Evolutionary conservation across 1,140 invertebrate species (phyloP), one percentile per base, ranked within the genome.

Genomic region (Colletes gigas): DNA sequence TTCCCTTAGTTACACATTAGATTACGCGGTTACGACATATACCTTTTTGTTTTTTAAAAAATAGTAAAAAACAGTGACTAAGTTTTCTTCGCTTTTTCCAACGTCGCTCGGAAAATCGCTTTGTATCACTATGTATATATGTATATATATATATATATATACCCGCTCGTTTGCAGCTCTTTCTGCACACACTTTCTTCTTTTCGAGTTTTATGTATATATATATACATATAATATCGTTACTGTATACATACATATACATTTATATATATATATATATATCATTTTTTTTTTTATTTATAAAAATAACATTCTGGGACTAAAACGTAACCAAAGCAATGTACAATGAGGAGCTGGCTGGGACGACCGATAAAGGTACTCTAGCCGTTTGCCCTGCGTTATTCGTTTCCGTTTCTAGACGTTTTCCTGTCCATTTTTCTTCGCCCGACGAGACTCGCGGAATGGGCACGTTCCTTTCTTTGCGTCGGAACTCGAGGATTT

Each of bases 51-150:
- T 87, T 83, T 90, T 89, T 84, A 90, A 89, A 92, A 93, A 93
- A 93, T 92, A 92, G 91, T 92, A 93, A 92, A 93, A 93, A 93
- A 93, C 91, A 92, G 90, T 93, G 92, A 93, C 92, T 93, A 92
- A 93, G 89, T 93, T 91, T 89, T 76, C 47, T 84, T 88, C 77
- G 84, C 86, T 83, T 90, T 90, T 90, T 88, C 83, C 85, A 88
- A 50, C 83, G 83, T 88, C 88, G 85, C 81, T 89, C 88, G 84
- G 88, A 89, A 91, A 91, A 87, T 87, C 87, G 81, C 85, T 85
- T 84, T 89, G 72, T 89, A 87, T 87, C 87, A 88, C 84, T 87
- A 88, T 82, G 67, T 74, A 84, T 76, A 78, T 80, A 76, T 73
- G 63, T 67, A 63, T 67, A 59, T 59, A 62, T 39, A 21, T 71